phyloP scores from a whole-genome alignment of 2,113 vertebrate species.

The Anoplopoma fimbria region DNA sequence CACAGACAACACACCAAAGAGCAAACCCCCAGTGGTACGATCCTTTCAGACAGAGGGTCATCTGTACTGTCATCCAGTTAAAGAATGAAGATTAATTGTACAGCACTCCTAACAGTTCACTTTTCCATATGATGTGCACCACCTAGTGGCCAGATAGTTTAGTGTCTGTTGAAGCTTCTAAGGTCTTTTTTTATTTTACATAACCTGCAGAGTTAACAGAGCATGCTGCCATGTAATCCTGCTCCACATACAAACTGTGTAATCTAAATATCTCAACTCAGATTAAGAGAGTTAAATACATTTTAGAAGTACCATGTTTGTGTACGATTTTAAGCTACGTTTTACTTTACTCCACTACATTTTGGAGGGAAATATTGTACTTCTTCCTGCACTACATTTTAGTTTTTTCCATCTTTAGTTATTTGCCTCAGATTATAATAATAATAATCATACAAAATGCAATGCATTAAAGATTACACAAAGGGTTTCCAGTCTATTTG shows the following conservation, averaged over 20 bases:
- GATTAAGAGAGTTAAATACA: not conserved
- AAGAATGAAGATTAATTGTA: not conserved
- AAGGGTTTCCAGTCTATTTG: no score
- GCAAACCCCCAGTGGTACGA: no score
- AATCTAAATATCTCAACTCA: not conserved
- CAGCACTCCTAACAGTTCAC: no score
- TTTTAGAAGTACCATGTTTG: not conserved
- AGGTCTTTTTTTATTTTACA: not conserved
- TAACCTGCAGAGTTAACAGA: constrained; percentile 6
- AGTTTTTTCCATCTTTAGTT: not conserved
- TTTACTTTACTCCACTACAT: not conserved
- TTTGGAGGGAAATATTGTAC: not conserved
- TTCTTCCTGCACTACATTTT: not conserved
- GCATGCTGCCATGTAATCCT: not conserved
- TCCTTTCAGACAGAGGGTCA: no score
- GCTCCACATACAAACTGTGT: not conserved
- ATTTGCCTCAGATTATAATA: not conserved
- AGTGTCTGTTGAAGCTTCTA: not conserved
- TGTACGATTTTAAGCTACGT: not conserved
- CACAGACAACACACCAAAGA: no score
- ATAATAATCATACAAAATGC: not conserved
- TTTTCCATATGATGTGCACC: not conserved
- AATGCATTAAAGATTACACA: not conserved
- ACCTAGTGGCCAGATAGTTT: constrained; percentile 27
- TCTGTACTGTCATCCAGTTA: no score